Conservation (phyloP, 2,797 vertebrate genomes). For the Bufotes viridis region DNA sequence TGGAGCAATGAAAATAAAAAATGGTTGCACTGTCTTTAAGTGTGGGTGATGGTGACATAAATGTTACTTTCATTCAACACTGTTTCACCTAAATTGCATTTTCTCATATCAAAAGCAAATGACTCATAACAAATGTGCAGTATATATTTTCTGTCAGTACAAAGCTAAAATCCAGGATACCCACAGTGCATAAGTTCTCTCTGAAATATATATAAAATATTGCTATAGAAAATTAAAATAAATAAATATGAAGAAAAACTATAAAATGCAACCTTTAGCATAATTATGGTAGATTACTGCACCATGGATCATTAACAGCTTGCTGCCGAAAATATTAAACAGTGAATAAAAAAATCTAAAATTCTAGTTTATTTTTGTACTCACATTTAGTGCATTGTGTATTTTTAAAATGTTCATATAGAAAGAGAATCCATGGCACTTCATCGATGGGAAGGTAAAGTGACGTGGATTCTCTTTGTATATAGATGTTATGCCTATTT, state of each 20-base stretch:
- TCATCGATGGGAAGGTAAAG: too few species aligned
- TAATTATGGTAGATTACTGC: not conserved
- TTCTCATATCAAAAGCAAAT: not conserved
- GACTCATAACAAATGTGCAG: not conserved
- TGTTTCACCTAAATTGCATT: not conserved
- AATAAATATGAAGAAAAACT: not conserved
- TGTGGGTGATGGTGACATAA: not conserved
- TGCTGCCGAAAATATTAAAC: not conserved
- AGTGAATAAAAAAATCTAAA: not conserved
- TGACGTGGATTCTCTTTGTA: too few species aligned
- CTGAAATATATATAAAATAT: not conserved
- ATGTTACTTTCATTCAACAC: not conserved
- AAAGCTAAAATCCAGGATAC: not conserved
- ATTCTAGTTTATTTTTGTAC: not conserved
- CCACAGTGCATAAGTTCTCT: not conserved
- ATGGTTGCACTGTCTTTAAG: not conserved
- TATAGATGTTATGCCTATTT: too few species aligned
- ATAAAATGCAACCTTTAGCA: not conserved
- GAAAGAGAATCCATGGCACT: not conserved
- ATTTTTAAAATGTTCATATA: not conserved
- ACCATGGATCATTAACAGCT: not conserved
- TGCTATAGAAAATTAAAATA: not conserved
- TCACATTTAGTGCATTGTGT: not conserved
- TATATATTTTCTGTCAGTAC: not conserved
- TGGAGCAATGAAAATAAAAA: not conserved